Base-by-base conservation (phyloP, 2,113 vertebrate species). In the Colistium nudipinnis region DNA sequence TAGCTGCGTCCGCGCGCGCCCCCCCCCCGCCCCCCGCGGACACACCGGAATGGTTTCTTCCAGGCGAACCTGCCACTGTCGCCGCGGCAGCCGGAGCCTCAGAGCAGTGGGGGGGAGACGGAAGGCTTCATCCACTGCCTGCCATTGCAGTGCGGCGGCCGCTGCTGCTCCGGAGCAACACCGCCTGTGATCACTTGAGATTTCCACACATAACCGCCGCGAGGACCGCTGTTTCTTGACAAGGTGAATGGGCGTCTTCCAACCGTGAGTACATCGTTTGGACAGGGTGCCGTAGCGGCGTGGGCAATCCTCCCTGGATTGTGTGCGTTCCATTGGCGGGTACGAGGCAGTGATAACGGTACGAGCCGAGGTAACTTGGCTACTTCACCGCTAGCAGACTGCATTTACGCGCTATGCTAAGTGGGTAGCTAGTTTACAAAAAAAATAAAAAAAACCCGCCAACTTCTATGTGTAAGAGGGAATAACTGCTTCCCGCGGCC, bases 11-110 rank as follows among this genome's bases (percentile, higher is more conserved):
- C 71, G 76, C 70, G 82, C 82, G 85, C 81, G 80, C 43, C 22
- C 4, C 28, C 43, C 49, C 9, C 19, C 49, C 9, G 22, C 68
- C 78, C 86, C 89, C 89, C 80, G 81, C 65, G 83, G 74, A 90
- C 52, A 72, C 57, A 83, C 9, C 61, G 67, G 82, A 90, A 90
- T 94, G 93, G 93, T 92, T 90, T 87, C 68, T 87, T 90, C 93
- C 92, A 82, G 88, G 81, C 91, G 83, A 91, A 91, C 88, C 92
- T 88, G 93, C 92, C 93, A 84, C 85, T 88, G 90, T 89, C 87
- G 74, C 86, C 68, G 86, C 75, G 89, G 90, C 75, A 83, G 82
- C 80, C 83, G 78, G 85, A 90, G 77, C 83, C 88, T 71, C 78
- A 75, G 80, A 70, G 75, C 64, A 30, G 86, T 77, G 85, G 74